A percentile compares a stretch with the other conserved stretches of the same genome.
Conservation (phyloP, 2,797 vertebrate species). For the Danio tinwini region DNA sequence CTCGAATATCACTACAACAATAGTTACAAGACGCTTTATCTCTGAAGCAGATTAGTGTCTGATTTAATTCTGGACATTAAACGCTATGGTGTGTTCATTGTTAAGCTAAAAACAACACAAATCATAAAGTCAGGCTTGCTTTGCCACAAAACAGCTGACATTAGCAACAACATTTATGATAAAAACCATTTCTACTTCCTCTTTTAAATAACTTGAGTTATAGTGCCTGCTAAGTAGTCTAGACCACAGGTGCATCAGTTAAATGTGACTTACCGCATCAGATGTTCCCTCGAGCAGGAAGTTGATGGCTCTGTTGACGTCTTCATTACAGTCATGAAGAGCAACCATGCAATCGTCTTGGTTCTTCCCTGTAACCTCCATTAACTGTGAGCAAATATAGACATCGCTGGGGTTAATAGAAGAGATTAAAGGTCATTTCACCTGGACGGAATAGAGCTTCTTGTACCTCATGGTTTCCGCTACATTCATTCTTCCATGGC, state of each 20-base stretch:
- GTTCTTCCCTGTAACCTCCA: conserved; percentile 97
- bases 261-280: conserved; percentile 82
- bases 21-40: background rate
- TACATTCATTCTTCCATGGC: no score
- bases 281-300: conserved; percentile 94
- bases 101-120: background rate
- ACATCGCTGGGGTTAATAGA: background rate
- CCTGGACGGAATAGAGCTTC: background rate
- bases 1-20: conserved; percentile 14
- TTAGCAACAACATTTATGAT: background rate
- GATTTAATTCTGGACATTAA: background rate
- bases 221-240: conserved; percentile 1
- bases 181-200: background rate
- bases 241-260: background rate
- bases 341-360: conserved; percentile 97
- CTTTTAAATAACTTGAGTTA: background rate
- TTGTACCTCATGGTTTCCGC: no score
- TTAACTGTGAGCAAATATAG: conserved; percentile 78
- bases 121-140: background rate
- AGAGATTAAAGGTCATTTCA: background rate
- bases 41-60: background rate
- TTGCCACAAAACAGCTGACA: conserved; percentile 25
- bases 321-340: conserved; percentile 96
- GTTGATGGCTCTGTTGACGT: conserved; percentile 95
- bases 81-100: background rate